These are phyloP conservation scores for Pungitius pungitius DNA, from an alignment of 2,113 vertebrate genomes.

Conservation along the genomic window DNA sequence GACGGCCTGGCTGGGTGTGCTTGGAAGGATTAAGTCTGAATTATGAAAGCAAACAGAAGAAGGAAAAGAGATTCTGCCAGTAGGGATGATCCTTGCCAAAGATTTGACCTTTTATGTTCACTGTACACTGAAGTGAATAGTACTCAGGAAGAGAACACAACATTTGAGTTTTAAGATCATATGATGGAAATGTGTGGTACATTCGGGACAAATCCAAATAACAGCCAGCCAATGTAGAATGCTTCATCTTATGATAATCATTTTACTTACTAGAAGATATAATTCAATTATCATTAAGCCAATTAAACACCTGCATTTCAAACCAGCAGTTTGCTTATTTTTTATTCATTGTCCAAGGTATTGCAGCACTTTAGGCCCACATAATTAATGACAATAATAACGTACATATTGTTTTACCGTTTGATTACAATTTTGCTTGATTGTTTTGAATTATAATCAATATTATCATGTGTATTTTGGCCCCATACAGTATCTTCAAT, in stretches of 20 bases:
- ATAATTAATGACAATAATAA: background rate
- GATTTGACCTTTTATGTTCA: constrained; percentile 13
- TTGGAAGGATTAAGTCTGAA: constrained; percentile 57
- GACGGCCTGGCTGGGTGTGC: constrained; percentile 18
- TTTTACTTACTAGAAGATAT: background rate
- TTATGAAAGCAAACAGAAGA: constrained; percentile 53
- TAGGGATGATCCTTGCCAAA: constrained; percentile 34
- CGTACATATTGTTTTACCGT: background rate
- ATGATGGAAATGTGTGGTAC: background rate
- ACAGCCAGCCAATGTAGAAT: background rate
- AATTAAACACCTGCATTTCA: background rate
- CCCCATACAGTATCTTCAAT: background rate
- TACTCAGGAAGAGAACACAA: background rate
- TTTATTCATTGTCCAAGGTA: background rate
- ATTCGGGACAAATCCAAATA: constrained; percentile 1
- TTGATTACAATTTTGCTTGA: background rate
- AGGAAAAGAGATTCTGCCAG: constrained; percentile 27
- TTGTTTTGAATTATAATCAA: background rate
- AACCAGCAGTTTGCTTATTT: background rate
- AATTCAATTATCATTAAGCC: no score
- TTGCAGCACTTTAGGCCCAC: background rate
- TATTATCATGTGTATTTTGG: background rate
- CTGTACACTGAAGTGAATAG: background rate
- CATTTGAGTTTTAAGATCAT: background rate
- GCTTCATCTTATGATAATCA: background rate